Percentiles rank a stretch among this genome's conserved stretches.
Conservation (phyloP, 2,113 vertebrate genomes). For the Gallinago undulata region DNA sequence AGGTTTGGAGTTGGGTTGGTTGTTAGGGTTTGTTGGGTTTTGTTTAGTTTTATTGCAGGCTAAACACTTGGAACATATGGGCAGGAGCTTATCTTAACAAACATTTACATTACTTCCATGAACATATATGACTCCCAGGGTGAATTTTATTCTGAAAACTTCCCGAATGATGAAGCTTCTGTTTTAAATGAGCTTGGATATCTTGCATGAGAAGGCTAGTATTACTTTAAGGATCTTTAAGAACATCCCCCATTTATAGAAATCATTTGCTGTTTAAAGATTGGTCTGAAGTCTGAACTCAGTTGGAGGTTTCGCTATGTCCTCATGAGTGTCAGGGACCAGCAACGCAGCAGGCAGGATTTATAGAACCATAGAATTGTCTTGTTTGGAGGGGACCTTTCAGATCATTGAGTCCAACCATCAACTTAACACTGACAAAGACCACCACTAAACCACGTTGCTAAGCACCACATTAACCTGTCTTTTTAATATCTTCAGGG, state of each 20-base stretch:
- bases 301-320: not conserved
- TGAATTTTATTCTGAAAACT: not conserved
- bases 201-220: not conserved
- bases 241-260: not conserved
- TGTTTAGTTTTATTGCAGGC: not conserved
- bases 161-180: not conserved
- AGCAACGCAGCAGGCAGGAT: not conserved
- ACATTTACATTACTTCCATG: not conserved
- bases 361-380: not conserved
- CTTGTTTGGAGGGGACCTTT: no score
- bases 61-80: not conserved
- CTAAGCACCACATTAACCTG: no score
- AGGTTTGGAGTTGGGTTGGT: not conserved
- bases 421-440: no score
- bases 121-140: not conserved
- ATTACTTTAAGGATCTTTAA: not conserved
- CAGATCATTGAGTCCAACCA: no score
- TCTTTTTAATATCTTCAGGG: no score
- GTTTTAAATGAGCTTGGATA: not conserved
- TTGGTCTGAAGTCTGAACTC: not conserved
- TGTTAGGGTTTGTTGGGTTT: not conserved
- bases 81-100: not conserved
- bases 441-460: no score
- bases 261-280: not conserved
- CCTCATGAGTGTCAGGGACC: not conserved